These are phyloP conservation scores for Helobdella robusta DNA, from an alignment of 2,888 invertebrate species.

Conservation along the genomic window DNA sequence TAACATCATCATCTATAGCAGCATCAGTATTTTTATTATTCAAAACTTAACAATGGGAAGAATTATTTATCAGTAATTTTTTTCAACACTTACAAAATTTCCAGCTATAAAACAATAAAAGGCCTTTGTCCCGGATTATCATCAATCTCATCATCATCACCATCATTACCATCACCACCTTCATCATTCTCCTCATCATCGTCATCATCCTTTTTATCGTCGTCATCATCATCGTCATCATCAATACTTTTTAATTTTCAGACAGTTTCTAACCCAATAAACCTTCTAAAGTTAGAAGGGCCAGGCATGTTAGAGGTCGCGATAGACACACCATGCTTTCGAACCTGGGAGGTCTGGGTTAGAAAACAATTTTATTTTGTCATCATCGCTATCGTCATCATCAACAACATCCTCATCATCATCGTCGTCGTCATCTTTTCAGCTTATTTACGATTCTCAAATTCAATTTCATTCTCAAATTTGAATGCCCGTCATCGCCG, in stretches of 20 bases:
- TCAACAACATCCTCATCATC: too few species aligned
- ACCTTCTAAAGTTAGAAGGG: too few species aligned
- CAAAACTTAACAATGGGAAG: background rate
- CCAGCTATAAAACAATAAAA: background rate
- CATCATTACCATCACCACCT: slow-evolving; percentile 3
- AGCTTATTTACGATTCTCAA: too few species aligned
- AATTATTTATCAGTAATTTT: slow-evolving; percentile 23
- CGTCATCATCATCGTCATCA: slow-evolving; percentile 12
- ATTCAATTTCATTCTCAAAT: too few species aligned
- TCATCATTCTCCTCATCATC: slow-evolving; percentile 9
- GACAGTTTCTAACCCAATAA: too few species aligned
- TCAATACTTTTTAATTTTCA: background rate
- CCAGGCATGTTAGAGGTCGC: background rate
- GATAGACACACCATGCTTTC: background rate
- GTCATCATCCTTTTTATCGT: slow-evolving; percentile 5
- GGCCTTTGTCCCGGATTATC: background rate
- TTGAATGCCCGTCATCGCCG: too few species aligned
- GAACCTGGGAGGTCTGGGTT: background rate
- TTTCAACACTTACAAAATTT: slow-evolving; percentile 31
- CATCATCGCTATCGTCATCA: background rate
- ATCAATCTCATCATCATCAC: background rate
- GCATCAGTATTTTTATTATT: slow-evolving; percentile 5
- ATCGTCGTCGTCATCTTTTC: too few species aligned
- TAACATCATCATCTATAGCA: slow-evolving; percentile 5
- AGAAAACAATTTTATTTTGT: background rate